Evolutionary conservation across 2,113 vertebrate species (phyloP).

Genomic region (Elaphurus davidianus): DNA sequence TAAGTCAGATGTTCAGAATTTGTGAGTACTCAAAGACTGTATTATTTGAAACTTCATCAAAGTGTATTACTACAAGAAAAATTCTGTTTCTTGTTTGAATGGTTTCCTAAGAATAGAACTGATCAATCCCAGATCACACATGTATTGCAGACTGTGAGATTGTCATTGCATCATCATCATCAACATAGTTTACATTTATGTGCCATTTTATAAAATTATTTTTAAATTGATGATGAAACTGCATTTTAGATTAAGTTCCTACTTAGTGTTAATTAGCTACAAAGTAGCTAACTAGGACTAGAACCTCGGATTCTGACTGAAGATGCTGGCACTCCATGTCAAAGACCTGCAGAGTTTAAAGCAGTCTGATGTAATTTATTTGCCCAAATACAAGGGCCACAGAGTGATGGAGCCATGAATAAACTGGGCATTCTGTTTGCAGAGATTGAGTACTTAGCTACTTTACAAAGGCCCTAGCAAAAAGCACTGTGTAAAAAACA

Average conservation of each 20-base stretch:
- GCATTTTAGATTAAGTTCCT: not conserved
- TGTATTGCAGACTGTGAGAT: not conserved
- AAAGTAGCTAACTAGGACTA: not conserved
- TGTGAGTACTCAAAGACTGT: not conserved
- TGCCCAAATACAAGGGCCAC: not conserved
- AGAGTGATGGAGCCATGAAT: not conserved
- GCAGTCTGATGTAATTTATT: not conserved
- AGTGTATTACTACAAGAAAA: not conserved
- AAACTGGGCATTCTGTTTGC: not conserved
- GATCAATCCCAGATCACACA: not conserved
- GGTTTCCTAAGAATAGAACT: not conserved
- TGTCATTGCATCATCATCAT: not conserved
- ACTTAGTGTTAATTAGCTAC: not conserved
- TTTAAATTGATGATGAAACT: not conserved
- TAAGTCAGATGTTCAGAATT: not conserved
- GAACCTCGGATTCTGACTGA: not conserved
- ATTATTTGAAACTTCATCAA: not conserved
- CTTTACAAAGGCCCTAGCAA: not conserved
- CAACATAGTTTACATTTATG: not conserved
- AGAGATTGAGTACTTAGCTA: not conserved
- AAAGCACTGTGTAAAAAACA: not conserved
- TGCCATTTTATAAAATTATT: not conserved
- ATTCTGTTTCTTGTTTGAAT: not conserved
- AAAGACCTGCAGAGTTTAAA: not conserved
- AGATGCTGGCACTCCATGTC: not conserved